A percentile compares a stretch with the other conserved stretches of the same genome.
Conservation (phyloP, 1,140 invertebrate species). For the Harlomillsia oculata region DNA sequence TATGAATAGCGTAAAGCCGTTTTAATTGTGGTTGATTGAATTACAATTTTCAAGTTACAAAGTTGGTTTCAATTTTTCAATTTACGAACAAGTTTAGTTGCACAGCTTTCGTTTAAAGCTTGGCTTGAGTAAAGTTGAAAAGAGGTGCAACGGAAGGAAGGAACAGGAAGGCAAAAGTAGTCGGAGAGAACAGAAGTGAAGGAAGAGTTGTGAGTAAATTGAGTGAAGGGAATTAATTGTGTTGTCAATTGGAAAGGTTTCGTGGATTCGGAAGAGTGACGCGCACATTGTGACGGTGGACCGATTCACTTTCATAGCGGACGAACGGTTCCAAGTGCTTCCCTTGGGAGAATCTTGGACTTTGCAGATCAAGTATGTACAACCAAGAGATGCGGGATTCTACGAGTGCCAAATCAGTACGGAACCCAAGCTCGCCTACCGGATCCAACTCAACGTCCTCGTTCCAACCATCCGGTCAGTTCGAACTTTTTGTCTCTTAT, state of each 20-base stretch:
- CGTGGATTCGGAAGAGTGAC: slow-evolving; percentile 29
- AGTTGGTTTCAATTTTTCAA: too few species aligned
- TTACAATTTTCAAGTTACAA: too few species aligned
- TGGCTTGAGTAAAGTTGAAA: too few species aligned
- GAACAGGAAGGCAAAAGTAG: too few species aligned
- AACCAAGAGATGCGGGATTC: slow-evolving; percentile 13
- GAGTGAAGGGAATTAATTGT: too few species aligned
- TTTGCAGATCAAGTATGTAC: slow-evolving; percentile 27
- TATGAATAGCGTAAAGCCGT: too few species aligned
- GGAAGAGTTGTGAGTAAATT: too few species aligned
- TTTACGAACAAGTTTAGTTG: too few species aligned
- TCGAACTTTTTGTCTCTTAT: not conserved
- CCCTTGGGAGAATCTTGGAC: slow-evolving; percentile 27
- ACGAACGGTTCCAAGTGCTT: slow-evolving; percentile 30
- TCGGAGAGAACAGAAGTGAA: too few species aligned
- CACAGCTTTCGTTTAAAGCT: too few species aligned
- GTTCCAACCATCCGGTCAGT: slow-evolving; percentile 30
- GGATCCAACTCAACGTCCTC: slow-evolving; percentile 28
- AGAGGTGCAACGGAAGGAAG: too few species aligned
- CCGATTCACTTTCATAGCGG: slow-evolving; percentile 26
- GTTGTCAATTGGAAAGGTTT: slow-evolving; percentile 7
- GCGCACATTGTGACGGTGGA: slow-evolving; percentile 29
- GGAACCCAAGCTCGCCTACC: slow-evolving; percentile 31
- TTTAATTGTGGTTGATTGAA: too few species aligned
- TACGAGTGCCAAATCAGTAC: slow-evolving; percentile 36